phyloP scores from a whole-genome alignment of 1,140 invertebrate species.

The Eufriesea mexicana region DNA sequence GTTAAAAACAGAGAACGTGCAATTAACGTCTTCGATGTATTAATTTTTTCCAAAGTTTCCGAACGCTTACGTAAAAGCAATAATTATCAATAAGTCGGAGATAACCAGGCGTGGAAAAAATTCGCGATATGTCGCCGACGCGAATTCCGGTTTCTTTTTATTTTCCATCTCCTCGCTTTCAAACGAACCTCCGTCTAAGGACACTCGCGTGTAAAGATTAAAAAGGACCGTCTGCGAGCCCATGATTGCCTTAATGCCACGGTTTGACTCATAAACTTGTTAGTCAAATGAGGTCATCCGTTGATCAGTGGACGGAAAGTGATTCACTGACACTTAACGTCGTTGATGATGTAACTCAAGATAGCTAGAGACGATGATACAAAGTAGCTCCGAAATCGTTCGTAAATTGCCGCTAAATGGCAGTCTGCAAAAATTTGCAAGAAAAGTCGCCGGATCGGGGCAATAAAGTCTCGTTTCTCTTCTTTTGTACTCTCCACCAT shows the following conservation, averaged over 20 bases:
- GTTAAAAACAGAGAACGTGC: not conserved
- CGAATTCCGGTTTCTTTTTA: not conserved
- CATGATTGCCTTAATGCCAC: constrained; percentile 29
- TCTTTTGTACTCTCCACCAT: not conserved
- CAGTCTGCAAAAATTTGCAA: not conserved
- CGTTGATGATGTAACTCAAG: constrained; percentile 56
- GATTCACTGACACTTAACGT: constrained; percentile 66
- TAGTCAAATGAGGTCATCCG: constrained; percentile 66
- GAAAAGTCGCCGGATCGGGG: not conserved
- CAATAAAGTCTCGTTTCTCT: not conserved
- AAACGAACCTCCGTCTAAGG: not conserved
- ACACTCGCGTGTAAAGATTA: constrained; percentile 31
- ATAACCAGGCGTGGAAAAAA: not conserved
- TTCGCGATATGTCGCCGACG: not conserved
- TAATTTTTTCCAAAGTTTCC: constrained; percentile 4
- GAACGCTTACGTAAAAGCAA: constrained; percentile 8
- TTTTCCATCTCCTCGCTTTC: not conserved
- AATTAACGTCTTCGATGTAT: not conserved
- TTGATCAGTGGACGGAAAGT: constrained; percentile 64
- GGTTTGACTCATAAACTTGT: constrained; percentile 65
- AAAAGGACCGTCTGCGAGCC: constrained; percentile 33
- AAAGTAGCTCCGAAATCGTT: constrained; percentile 28
- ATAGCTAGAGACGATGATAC: constrained; percentile 31
- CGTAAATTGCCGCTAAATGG: not conserved
- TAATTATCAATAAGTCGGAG: constrained; percentile 4